Evolutionary conservation across 1,140 invertebrate species (phyloP).

Genomic region (Dendroctonus valens): DNA sequence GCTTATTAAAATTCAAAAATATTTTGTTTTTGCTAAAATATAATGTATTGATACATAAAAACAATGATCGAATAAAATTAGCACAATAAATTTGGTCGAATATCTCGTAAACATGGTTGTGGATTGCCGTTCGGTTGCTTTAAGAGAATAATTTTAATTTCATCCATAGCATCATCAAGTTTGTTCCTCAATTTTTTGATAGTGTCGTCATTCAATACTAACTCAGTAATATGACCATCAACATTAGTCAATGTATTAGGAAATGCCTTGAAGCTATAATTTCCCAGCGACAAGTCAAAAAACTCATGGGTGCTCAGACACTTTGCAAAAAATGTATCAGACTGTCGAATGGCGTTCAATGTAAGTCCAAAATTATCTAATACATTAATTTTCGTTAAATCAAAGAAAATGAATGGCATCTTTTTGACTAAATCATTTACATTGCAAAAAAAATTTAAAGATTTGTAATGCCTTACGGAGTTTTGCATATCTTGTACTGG

Average conservation of each 20-base stretch:
- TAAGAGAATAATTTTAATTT: not conserved
- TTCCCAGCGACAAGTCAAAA: conserved; percentile 26
- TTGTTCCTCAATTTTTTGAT: conserved; percentile 14
- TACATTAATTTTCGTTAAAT: conserved; percentile 12
- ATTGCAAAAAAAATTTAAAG: conserved; percentile 16
- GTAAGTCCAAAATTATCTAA: conserved; percentile 10
- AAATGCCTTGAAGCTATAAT: conserved; percentile 20
- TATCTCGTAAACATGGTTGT: not conserved
- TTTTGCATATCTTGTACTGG: conserved; percentile 6
- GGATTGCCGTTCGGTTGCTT: not conserved
- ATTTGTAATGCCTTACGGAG: conserved; percentile 6
- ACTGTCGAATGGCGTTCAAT: conserved; percentile 10
- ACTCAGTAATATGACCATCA: not conserved
- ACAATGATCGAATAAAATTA: not conserved
- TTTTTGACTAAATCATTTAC: conserved; percentile 14
- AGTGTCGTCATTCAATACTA: conserved; percentile 19
- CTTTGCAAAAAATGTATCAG: conserved; percentile 22
- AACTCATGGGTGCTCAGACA: conserved; percentile 16
- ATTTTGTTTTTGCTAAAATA: too few relatives aligned
- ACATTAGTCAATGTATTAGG: conserved; percentile 1
- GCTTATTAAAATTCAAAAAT: too few relatives aligned
- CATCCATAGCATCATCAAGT: conserved; percentile 5
- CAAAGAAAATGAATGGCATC: conserved; percentile 1
- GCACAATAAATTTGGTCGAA: conserved; percentile 12
- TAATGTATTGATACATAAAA: too few relatives aligned